Conservation (phyloP, 2,113 vertebrate species). For the Muntiacus muntjak region DNA sequence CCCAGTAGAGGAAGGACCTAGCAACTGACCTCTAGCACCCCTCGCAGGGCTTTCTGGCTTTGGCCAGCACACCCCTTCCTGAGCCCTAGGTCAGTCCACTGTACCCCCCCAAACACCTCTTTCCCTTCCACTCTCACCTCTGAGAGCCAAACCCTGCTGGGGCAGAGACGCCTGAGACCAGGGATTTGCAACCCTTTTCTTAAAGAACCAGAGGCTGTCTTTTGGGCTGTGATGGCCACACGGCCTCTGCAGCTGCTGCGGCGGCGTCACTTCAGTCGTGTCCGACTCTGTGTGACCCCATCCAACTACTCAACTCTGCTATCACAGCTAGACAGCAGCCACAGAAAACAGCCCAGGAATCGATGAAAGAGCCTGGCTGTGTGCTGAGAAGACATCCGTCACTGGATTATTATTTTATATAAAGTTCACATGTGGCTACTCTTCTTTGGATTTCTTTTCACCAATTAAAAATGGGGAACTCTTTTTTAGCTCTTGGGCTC, state of each 20-base stretch:
- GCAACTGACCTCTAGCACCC: neutral
- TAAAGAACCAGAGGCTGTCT: neutral
- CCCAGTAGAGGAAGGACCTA: neutral
- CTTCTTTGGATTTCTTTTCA: neutral
- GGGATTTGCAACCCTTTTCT: neutral
- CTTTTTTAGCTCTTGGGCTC: neutral
- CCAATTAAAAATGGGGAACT: neutral
- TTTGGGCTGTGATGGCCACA: neutral
- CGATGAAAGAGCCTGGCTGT: rapidly evolving
- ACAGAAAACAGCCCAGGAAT: rapidly evolving
- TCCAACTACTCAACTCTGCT: neutral
- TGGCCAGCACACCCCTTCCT: no score
- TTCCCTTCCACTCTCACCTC: neutral
- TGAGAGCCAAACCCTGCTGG: neutral
- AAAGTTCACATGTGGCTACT: neutral
- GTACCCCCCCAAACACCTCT: neutral
- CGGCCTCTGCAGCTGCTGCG: rapidly evolving
- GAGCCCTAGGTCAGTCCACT: neutral
- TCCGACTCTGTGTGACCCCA: no score
- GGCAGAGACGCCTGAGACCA: neutral
- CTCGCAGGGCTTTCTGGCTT: neutral
- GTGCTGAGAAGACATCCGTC: neutral
- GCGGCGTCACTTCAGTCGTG: no score
- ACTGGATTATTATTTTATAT: neutral
- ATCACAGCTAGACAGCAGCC: neutral